phyloP scores from a whole-genome alignment of 2,888 invertebrate genomes.

The Seira sanloemensis region DNA sequence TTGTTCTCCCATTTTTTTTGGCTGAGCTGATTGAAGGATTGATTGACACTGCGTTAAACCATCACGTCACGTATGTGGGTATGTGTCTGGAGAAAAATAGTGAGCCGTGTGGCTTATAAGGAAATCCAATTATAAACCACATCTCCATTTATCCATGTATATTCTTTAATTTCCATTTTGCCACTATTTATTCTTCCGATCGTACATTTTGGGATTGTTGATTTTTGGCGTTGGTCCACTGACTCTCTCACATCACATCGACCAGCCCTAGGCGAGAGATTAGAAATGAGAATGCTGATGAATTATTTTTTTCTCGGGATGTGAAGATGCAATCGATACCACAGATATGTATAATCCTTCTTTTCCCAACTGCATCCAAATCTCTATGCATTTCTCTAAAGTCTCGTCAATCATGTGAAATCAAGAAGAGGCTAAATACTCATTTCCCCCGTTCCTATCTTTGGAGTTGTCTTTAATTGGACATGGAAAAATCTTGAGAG shows the following conservation, averaged over 20 bases:
- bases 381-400: too few relatives aligned
- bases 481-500: neutral
- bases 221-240: neutral
- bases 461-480: neutral
- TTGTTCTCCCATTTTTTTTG: neutral
- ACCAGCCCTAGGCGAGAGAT: too few relatives aligned
- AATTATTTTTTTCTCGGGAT: neutral
- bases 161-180: neutral
- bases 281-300: neutral
- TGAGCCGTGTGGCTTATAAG: neutral
- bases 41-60: neutral
- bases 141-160: neutral
- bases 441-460: neutral
- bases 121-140: neutral
- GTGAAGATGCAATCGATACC: neutral
- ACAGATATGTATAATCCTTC: neutral
- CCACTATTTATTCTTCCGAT: neutral
- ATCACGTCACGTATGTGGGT: neutral
- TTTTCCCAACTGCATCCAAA: neutral
- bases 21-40: neutral
- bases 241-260: too few relatives aligned
- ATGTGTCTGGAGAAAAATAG: neutral
- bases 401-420: neutral
- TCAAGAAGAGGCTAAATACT: neutral
- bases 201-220: neutral